Base-by-base conservation (phyloP, 2,888 invertebrate genomes). In the Drosophila limbata region DNA sequence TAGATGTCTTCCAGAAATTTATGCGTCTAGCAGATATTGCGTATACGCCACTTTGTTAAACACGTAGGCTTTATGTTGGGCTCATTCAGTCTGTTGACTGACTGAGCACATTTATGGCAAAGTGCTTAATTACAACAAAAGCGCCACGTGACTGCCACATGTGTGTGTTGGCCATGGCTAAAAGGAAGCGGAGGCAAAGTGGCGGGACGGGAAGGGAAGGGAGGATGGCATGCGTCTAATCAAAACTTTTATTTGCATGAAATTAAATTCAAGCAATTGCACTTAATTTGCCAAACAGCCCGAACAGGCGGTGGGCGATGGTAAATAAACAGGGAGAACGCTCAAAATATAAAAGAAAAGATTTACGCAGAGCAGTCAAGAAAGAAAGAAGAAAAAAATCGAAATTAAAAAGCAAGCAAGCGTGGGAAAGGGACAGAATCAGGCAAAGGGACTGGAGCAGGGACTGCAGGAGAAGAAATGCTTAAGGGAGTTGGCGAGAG, bases 181-280 rank as follows among this genome's bases (percentile, higher is more conserved):
- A 45, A 48, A 31, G 25, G 50, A 11, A 33, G 37, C 45, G 51
- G 35, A n/a, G n/a, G 2, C 2, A 28, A 15, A n/a, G n/a, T n/a
- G n/a, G n/a, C n/a, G n/a, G n/a, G n/a, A n/a, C n/a, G n/a, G n/a
- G n/a, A n/a, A 3, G 21, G 37, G 48, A 33, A 53, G 45, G 47
- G 50, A 45, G 69, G 48, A 33, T 59, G 64, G 51, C 48, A 60
- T 79, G 74, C 87, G 84, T 88, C 90, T 86, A 86, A 86, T 86
- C 90, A 90, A 90, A 90, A 90, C 90, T 91, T 90, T 91, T 91
- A 91, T 90, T 91, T 90, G 90, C 91, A 88, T 90, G 90, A 90
- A 90, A 90, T 90, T 91, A 88, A 88, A 89, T 91, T 91, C 91
- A 81, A 91, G 90, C 90, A 91, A 90, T 90, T 91, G 91, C 90